Evolutionary conservation across 2,113 vertebrate genomes (phyloP), one percentile per base, ranked within the genome.

Genomic region (Microtus richardsoni): DNA sequence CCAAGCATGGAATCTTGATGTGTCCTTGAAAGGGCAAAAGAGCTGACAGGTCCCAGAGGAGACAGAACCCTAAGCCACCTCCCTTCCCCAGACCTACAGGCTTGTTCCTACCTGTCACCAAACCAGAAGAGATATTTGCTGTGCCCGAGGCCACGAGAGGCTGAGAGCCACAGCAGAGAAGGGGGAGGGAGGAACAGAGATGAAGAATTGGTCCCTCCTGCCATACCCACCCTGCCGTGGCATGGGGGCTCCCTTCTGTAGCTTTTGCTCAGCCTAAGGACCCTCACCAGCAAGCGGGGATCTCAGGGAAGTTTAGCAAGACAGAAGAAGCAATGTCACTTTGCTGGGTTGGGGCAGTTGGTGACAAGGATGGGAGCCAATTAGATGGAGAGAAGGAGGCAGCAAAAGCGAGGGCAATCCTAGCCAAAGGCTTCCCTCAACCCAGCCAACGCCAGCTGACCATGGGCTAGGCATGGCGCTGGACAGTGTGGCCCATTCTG

Each of bases 231-330:
- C 2, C 11, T 64, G n/a, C 60, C 4, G 17, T 39, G 36, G n/a
- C 26, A 41, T 33, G 39, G 41, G 82, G 58, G 3, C 39, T 84
- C n/a, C 16, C 13, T 28, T 44, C 58, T 41, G n/a, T 44, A 30
- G 44, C 44, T 78, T 28, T 24, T n/a, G 58, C 24, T 83, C 2
- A 13, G 58, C 6, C 13, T 8, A 83, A 52, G 52, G 89, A 4
- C 91, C 87, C 77, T 88, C 70, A 84, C 71, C 36, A 80, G 92
- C 89, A 97, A 96, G 93, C 49, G 91, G 54, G 74, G 6, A 14
- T 91, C 33, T 95, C 89, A 87, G 96, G 95, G 87, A 84, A 84
- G 80, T 9, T 3, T 26, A 22, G 0, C 66, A 39, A 3, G 54
- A 49, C n/a, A 44, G 88, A 92, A 66, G 21, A 10, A 30, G 10